phyloP scores from a whole-genome alignment of 1,140 invertebrate species.

The Anthonomus grandis region DNA sequence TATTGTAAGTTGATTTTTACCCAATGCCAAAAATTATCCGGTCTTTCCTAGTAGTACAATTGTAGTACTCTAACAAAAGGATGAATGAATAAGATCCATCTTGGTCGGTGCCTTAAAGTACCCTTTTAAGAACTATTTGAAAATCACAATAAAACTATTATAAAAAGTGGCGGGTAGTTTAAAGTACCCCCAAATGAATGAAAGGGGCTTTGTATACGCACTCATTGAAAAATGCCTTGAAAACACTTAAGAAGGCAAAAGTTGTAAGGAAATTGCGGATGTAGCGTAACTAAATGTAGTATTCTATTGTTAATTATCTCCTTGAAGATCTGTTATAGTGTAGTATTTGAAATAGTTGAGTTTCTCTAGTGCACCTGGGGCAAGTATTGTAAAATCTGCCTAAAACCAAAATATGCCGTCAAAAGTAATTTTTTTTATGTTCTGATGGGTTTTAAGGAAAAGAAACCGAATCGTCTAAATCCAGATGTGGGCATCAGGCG shows the following conservation, averaged over 20 bases:
- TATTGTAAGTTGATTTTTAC: too few species aligned
- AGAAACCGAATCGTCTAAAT: neutral
- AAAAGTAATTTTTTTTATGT: too few species aligned
- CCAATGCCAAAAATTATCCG: too few species aligned
- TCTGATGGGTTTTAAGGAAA: too few species aligned
- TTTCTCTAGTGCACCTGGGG: neutral
- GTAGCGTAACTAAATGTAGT: conserved; percentile 5
- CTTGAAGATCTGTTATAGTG: neutral
- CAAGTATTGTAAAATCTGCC: neutral
- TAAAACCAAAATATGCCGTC: too few species aligned
- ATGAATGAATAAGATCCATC: too few species aligned
- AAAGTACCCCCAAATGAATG: conserved; percentile 4
- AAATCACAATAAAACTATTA: neutral
- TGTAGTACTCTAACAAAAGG: too few species aligned
- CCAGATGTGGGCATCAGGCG: neutral
- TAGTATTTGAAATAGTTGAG: neutral
- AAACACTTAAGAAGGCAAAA: neutral
- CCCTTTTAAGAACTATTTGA: too few species aligned
- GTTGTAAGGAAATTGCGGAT: conserved; percentile 7
- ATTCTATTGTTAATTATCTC: neutral
- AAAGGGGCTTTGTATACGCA: too few species aligned
- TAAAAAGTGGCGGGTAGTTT: neutral
- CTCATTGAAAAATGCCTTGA: conserved; percentile 3
- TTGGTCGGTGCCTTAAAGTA: too few species aligned
- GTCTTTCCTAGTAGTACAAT: too few species aligned